Evolutionary conservation across 2,888 invertebrate species (phyloP).

Genomic region (Cerastis rubricosa): DNA sequence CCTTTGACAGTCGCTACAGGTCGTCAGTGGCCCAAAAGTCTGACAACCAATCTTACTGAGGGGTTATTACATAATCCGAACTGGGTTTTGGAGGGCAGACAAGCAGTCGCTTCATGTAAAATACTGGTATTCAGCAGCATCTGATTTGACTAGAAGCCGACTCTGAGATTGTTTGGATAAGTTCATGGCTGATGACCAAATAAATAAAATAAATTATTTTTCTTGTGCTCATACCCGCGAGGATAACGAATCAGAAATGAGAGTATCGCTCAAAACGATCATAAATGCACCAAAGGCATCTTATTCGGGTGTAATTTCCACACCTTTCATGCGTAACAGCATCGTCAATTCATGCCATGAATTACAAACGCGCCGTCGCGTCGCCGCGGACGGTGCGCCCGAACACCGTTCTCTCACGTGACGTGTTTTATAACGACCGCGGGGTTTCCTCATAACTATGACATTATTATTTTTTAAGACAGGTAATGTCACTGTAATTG

Average conservation of each 20-base stretch:
- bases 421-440: conserved; percentile 42
- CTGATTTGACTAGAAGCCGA: too few relatives aligned
- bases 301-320: conserved; percentile 10
- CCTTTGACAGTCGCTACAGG: too few relatives aligned
- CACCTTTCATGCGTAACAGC: conserved; percentile 29
- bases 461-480: conserved; percentile 29
- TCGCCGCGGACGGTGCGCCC: conserved; percentile 6
- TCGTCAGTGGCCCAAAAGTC: too few relatives aligned
- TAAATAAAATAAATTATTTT: neutral
- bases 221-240: neutral
- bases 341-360: conserved; percentile 21
- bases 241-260: neutral
- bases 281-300: conserved; percentile 4
- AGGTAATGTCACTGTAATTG: conserved; percentile 33
- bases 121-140: too few relatives aligned
- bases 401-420: conserved; percentile 42
- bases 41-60: too few relatives aligned
- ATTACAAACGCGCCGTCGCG: conserved; percentile 35
- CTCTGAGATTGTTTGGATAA: too few relatives aligned
- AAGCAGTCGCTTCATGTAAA: too few relatives aligned
- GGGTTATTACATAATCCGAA: too few relatives aligned
- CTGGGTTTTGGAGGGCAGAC: too few relatives aligned
- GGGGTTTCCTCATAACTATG: conserved; percentile 43
- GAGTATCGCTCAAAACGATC: neutral
- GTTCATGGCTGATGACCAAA: too few relatives aligned